phyloP scores from a whole-genome alignment of 2,888 invertebrate genomes.

The Diarsia rubi region DNA sequence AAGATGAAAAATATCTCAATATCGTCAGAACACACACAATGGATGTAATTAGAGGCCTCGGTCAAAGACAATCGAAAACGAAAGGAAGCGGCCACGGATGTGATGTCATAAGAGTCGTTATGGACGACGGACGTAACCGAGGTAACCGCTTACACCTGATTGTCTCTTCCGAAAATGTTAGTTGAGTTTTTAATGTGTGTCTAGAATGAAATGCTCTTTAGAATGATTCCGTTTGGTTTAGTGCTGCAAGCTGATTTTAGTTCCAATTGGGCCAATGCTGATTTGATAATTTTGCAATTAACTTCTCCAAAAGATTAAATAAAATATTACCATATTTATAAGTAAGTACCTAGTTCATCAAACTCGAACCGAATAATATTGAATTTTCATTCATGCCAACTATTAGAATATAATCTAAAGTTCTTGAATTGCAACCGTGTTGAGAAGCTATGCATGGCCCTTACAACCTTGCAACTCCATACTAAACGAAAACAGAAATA shows the following conservation, averaged over 20 bases:
- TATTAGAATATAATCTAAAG: background rate
- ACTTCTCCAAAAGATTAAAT: background rate
- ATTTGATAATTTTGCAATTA: background rate
- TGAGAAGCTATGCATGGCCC: background rate
- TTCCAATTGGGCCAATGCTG: background rate
- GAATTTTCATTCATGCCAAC: background rate
- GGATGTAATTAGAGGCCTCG: constrained; percentile 83
- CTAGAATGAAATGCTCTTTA: background rate
- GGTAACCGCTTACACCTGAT: constrained; percentile 68
- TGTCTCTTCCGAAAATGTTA: constrained; percentile 69
- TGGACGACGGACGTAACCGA: constrained; percentile 66
- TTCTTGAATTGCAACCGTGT: background rate
- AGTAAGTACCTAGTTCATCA: background rate
- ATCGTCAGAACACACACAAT: constrained; percentile 78
- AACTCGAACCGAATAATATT: background rate
- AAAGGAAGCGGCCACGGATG: constrained; percentile 85
- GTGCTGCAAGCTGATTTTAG: background rate
- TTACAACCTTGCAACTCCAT: background rate
- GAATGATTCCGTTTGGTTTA: background rate
- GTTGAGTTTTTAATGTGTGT: constrained; percentile 36
- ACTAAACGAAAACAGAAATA: background rate
- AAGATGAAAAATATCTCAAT: constrained; percentile 2
- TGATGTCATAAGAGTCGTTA: constrained; percentile 75
- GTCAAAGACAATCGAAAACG: constrained; percentile 89
- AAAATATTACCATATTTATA: background rate